A percentile compares a stretch with the other conserved stretches of the same genome.
These are phyloP conservation scores for Halichoeres trimaculatus DNA, from an alignment of 2,113 vertebrate species.

Conservation along the genomic window DNA sequence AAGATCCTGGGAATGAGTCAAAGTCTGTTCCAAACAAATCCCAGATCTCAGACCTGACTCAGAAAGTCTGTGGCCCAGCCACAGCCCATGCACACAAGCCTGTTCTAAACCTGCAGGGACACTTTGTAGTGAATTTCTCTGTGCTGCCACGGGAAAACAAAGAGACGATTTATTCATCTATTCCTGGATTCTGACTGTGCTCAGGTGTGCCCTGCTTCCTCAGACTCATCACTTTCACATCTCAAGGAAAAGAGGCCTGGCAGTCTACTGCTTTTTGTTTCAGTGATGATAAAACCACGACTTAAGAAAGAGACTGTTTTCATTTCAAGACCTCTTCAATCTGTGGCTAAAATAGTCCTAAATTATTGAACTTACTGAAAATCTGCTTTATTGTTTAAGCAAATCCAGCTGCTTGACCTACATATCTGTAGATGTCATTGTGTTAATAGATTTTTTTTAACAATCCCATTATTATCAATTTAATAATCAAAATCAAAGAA, in stretches of 20 bases:
- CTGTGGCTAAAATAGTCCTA: neutral
- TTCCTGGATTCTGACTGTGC: neutral
- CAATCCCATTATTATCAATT: no score
- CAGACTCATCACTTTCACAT: neutral
- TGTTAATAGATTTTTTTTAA: no score
- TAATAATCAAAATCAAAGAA: no score
- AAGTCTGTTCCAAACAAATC: conserved; percentile 11
- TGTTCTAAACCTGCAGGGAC: neutral
- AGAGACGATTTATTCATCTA: conserved; percentile 1
- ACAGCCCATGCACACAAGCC: neutral
- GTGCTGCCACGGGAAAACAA: neutral
- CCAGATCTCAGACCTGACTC: conserved; percentile 48
- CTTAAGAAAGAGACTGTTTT: neutral
- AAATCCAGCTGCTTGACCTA: no score
- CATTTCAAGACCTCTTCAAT: neutral
- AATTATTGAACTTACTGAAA: neutral
- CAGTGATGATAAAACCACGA: neutral
- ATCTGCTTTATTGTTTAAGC: neutral
- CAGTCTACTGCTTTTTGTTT: neutral
- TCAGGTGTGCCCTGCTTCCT: neutral
- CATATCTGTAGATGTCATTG: no score
- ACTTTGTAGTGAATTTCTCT: neutral
- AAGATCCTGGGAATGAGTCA: conserved; percentile 27
- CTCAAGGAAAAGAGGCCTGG: neutral
- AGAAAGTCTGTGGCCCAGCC: conserved; percentile 24